These are phyloP conservation scores for Empidonax alnorum DNA, from an alignment of 2,113 vertebrate species.

Conservation along the genomic window DNA sequence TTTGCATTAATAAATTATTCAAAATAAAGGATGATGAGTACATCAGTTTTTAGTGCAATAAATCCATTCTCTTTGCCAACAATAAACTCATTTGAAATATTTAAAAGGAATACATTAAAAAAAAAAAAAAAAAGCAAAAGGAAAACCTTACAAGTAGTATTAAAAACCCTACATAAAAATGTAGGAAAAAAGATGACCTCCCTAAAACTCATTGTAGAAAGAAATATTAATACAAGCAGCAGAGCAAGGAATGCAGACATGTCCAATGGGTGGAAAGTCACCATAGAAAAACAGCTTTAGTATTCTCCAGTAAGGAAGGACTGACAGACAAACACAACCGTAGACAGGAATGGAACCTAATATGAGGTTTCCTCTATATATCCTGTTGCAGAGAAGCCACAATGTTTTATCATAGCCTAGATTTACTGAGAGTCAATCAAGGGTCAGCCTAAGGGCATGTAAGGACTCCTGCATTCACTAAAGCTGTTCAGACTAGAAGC, in stretches of 20 bases:
- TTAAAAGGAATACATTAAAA: neutral
- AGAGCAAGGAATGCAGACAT: neutral
- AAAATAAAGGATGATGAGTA: neutral
- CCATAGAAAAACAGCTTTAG: neutral
- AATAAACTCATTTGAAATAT: neutral
- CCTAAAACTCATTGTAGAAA: neutral
- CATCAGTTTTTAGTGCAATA: neutral
- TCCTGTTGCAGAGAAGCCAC: neutral
- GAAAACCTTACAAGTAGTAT: neutral
- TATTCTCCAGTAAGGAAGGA: neutral
- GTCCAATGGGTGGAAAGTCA: neutral
- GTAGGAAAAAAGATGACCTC: neutral
- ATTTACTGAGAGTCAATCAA: neutral
- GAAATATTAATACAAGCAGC: neutral
- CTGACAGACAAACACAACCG: neutral
- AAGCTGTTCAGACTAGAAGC: neutral
- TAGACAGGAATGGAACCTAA: neutral
- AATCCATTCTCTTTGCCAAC: neutral
- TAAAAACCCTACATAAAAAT: neutral
- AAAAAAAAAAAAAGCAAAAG: neutral
- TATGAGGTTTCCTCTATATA: neutral
- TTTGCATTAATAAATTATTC: neutral
- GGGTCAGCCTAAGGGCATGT: neutral
- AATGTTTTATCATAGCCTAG: neutral
- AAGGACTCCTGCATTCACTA: neutral